These are phyloP conservation scores for Brienomyrus longianalis DNA, from an alignment of 2,113 vertebrate species.

Conservation along the genomic window DNA sequence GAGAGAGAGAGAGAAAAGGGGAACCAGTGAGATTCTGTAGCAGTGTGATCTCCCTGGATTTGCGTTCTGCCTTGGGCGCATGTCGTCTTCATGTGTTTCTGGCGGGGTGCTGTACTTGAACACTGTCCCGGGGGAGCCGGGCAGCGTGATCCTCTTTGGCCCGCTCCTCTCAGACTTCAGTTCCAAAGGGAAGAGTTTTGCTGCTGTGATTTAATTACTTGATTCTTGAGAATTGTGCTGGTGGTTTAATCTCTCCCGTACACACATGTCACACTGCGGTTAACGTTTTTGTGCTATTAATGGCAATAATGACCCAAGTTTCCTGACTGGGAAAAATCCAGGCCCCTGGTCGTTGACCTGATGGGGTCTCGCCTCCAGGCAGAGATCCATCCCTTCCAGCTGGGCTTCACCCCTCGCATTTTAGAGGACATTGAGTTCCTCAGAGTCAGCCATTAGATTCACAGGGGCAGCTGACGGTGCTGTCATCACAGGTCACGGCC, in stretches of 20 bases:
- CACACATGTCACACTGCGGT: neutral
- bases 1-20: neutral
- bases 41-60: neutral
- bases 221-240: neutral
- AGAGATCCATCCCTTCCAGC: neutral
- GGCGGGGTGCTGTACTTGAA: neutral
- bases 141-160: neutral
- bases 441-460: neutral
- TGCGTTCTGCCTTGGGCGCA: neutral
- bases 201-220: neutral
- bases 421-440: constrained; percentile 3
- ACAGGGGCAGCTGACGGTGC: neutral
- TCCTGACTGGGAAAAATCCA: neutral
- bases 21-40: neutral
- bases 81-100: neutral
- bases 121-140: neutral
- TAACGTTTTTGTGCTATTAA: neutral
- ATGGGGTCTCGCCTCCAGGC: neutral
- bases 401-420: neutral
- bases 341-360: neutral
- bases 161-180: neutral
- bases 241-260: neutral
- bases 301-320: neutral
- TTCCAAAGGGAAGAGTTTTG: neutral
- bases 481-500: neutral